Conservation (phyloP, 2,797 vertebrate species). For the Lithobates sylvaticus region DNA sequence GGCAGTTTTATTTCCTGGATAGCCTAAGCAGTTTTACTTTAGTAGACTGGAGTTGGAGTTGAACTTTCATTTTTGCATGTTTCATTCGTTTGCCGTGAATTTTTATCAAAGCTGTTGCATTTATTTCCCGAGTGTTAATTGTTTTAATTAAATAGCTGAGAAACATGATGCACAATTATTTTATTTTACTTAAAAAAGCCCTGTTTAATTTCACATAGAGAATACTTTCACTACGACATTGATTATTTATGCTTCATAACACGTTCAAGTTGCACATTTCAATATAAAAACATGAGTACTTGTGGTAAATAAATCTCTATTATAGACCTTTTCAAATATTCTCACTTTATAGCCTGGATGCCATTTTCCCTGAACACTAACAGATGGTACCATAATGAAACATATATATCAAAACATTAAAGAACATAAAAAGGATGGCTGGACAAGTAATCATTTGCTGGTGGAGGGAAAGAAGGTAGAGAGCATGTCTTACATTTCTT, state of each 20-base stretch:
- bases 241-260: slow-evolving; percentile 23
- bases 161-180: background rate
- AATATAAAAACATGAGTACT: slow-evolving; percentile 46
- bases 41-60: background rate
- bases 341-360: slow-evolving; percentile 59
- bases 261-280: slow-evolving; percentile 32
- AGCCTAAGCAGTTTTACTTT: background rate
- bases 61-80: background rate
- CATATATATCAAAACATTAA: slow-evolving; percentile 63
- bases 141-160: background rate
- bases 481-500: slow-evolving; percentile 6
- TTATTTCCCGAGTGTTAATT: background rate
- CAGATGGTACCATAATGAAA: slow-evolving; percentile 60
- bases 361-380: slow-evolving; percentile 58
- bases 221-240: slow-evolving; percentile 4
- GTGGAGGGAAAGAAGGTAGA: slow-evolving; percentile 19
- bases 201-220: background rate
- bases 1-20: too few species aligned
- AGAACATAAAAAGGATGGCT: slow-evolving; percentile 54
- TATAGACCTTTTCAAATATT: slow-evolving; percentile 62
- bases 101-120: background rate
- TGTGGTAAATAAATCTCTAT: slow-evolving; percentile 53
- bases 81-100: background rate
- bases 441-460: slow-evolving; percentile 42
- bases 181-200: background rate